Percentiles rank a stretch among this genome's conserved stretches.
Evolutionary conservation across 2,888 invertebrate species (phyloP).

Genomic region (Eupithecia abbreviata): DNA sequence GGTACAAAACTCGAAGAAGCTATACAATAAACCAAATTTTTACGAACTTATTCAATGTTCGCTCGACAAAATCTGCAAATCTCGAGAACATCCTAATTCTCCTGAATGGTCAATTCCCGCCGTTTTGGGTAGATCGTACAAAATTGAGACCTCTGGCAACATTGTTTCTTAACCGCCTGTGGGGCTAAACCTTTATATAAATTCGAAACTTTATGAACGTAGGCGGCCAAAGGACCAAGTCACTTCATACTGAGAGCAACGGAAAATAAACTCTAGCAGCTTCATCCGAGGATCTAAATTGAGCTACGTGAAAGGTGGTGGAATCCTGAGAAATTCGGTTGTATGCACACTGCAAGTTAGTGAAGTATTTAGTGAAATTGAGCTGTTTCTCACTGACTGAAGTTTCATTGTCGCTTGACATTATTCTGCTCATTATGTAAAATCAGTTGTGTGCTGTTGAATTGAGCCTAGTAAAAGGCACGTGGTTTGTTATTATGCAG

Average conservation of each 20-base stretch:
- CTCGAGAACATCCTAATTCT: conserved; percentile 36
- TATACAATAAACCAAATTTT: conserved; percentile 17
- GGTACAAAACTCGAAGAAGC: not conserved
- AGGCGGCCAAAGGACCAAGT: conserved; percentile 56
- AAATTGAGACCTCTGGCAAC: conserved; percentile 46
- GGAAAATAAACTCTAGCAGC: conserved; percentile 1
- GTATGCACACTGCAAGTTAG: conserved; percentile 8
- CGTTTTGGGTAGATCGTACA: conserved; percentile 44
- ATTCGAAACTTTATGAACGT: conserved; percentile 79
- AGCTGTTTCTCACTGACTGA: conserved; percentile 1
- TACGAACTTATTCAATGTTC: conserved; percentile 26
- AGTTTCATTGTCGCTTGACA: conserved; percentile 1
- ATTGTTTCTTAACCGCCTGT: conserved; percentile 79
- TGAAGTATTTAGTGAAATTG: conserved; percentile 1
- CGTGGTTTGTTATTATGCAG: conserved; percentile 82
- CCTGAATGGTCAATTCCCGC: conserved; percentile 42
- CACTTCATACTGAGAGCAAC: conserved; percentile 4
- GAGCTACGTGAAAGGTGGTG: not conserved
- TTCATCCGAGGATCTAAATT: not conserved
- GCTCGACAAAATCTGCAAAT: conserved; percentile 29
- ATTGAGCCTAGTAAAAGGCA: conserved; percentile 43
- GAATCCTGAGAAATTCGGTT: conserved; percentile 5
- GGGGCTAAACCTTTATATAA: conserved; percentile 81
- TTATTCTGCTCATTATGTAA: conserved; percentile 3
- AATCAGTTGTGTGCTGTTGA: not conserved